Evolutionary conservation across 2,797 vertebrate species (phyloP).

Genomic region (Sebastiscus tertius): DNA sequence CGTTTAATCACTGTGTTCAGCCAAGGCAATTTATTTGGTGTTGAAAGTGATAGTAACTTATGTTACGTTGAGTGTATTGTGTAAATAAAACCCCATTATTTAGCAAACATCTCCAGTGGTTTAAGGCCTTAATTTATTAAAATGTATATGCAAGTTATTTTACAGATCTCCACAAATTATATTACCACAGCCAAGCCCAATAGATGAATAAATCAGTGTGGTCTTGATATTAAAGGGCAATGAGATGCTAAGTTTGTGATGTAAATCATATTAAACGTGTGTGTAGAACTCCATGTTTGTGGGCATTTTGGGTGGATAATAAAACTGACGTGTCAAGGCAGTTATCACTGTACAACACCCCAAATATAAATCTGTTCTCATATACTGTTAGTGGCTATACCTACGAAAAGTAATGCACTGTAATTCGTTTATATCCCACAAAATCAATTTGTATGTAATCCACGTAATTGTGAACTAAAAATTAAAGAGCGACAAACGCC

Average conservation of each 20-base stretch:
- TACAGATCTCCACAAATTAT: background rate
- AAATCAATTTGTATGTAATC: no score
- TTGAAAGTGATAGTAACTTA: conserved; percentile 10
- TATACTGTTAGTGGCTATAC: no score
- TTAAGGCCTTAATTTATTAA: background rate
- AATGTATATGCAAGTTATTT: background rate
- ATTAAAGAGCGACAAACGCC: no score
- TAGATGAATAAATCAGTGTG: background rate
- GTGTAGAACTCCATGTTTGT: background rate
- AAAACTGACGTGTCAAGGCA: background rate
- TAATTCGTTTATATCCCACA: no score
- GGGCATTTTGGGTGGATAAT: background rate
- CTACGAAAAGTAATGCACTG: no score
- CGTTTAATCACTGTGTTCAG: conserved; percentile 24
- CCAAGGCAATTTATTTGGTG: conserved; percentile 21
- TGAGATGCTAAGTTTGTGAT: background rate
- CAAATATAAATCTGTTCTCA: background rate
- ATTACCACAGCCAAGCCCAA: background rate
- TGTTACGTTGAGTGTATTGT: background rate
- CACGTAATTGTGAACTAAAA: no score
- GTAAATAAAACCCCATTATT: conserved; percentile 17
- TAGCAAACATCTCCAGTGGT: background rate
- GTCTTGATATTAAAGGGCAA: background rate
- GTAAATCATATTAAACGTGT: background rate
- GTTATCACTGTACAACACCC: background rate